Base-by-base conservation (phyloP, 92 coral and sea anemone species). In the Muricea muricata region DNA sequence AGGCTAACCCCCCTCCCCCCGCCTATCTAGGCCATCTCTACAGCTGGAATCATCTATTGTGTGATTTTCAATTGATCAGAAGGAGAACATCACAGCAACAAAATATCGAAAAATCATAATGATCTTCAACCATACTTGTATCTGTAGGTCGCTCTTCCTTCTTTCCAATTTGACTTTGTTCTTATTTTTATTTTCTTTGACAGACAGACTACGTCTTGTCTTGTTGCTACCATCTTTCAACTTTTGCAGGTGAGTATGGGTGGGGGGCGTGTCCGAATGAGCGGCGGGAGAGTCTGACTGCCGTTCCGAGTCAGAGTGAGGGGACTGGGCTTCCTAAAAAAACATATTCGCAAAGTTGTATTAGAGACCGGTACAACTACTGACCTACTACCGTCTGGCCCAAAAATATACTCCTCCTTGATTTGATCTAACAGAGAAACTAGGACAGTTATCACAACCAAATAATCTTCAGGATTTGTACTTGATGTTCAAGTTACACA, bases 141-240 rank as follows among this genome's bases (percentile, higher is more conserved):
- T 63, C 65, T 96, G 96, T 67, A 95, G 54, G 83, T 96, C 97
- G 70, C 99, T 96, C 39, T 96, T 96, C 85, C 99, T 76, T 78
- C 99, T 84, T 75, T 83, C 93, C 17, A 61, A 47, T 15, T 47
- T 67, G 14, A 86, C 52, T 47, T 93, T 94, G 13, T 75, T 68
- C 25, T 58, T 74, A 32, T 84, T 73, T 54, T 89, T 81, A 56
- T 89, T 72, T 70, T 95, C 98, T 83, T 90, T 93, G 41, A 93
- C 91, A n/a, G 99, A 96, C 15, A 92, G 93, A 82, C 99, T 96
- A 50, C 99, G 89, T 24, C 94, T 88, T 23, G 83, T 78, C 39
- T 78, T 78, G 23, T n/a, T 75, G 40, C 7, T 75, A 4, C 30
- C n/a, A 21, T 55, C 52, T 35, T 78, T 78, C 32, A 78, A 14